Evolutionary conservation across 2,797 vertebrate genomes (phyloP).

Genomic region (Pseudotriccus pelzelni): DNA sequence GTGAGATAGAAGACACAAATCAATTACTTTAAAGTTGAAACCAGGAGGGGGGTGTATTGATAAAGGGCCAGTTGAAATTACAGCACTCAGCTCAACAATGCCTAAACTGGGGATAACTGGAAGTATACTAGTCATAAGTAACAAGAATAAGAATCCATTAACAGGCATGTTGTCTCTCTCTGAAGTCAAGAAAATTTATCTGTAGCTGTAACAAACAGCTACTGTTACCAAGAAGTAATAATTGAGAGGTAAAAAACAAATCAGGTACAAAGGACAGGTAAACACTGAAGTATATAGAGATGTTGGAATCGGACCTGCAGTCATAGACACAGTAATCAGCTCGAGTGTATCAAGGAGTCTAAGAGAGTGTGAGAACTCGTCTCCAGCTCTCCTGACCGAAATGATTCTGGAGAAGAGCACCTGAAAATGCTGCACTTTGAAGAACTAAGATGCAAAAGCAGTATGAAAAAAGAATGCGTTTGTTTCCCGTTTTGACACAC

Average conservation of each 20-base stretch:
- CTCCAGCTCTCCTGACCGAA: background rate
- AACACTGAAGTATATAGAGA: background rate
- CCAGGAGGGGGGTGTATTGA: background rate
- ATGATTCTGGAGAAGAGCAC: background rate
- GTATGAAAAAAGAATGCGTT: background rate
- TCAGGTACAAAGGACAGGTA: background rate
- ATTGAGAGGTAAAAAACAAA: background rate
- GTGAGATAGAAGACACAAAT: background rate
- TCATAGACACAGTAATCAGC: accelerated
- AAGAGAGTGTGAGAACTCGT: background rate
- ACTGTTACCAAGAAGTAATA: background rate
- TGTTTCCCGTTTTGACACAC: background rate
- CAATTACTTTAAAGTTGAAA: background rate
- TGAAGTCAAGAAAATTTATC: background rate
- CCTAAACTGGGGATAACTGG: background rate
- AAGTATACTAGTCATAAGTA: background rate
- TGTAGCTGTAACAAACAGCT: background rate
- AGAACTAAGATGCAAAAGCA: background rate
- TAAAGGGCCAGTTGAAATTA: background rate
- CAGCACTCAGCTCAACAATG: background rate
- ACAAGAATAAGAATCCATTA: background rate
- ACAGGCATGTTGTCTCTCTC: background rate
- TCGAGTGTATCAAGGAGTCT: background rate
- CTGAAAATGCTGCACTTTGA: background rate
- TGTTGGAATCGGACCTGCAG: background rate